These are phyloP conservation scores for Rhinolophus sinicus DNA, from an alignment of 2,113 vertebrate species.

Conservation along the genomic window DNA sequence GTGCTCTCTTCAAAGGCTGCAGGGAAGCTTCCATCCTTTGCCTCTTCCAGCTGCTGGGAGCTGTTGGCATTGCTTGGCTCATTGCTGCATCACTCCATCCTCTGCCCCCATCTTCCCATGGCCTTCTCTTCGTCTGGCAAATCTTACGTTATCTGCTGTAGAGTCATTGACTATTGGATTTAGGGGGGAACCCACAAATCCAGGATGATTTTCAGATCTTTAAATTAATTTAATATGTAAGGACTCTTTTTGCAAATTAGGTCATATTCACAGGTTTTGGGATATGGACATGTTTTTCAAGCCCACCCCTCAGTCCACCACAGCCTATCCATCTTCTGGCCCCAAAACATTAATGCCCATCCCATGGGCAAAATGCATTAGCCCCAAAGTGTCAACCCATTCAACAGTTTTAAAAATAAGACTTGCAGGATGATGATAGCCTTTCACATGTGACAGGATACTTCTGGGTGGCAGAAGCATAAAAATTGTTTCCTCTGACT, in stretches of 20 bases:
- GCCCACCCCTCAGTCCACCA: neutral
- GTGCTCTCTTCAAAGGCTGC: neutral
- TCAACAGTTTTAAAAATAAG: neutral
- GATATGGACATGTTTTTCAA: neutral
- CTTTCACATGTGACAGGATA: neutral
- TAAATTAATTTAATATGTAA: neutral
- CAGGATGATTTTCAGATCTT: neutral
- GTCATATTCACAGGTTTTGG: neutral
- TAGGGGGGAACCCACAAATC: neutral
- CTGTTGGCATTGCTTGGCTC: rapidly evolving
- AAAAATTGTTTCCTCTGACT: neutral
- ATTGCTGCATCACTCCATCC: neutral
- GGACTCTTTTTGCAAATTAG: neutral
- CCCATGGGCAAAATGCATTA: neutral
- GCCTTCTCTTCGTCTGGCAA: neutral
- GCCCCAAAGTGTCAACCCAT: neutral
- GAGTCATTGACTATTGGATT: neutral
- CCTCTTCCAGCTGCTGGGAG: rapidly evolving
- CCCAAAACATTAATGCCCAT: neutral
- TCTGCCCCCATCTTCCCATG: neutral
- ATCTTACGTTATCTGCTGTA: neutral
- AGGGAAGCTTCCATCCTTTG: neutral
- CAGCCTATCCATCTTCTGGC: neutral
- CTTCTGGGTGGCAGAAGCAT: neutral
- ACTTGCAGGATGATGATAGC: neutral